These are phyloP conservation scores for Trichomycterus rosablanca DNA, from an alignment of 2,113 vertebrate species.

Conservation along the genomic window DNA sequence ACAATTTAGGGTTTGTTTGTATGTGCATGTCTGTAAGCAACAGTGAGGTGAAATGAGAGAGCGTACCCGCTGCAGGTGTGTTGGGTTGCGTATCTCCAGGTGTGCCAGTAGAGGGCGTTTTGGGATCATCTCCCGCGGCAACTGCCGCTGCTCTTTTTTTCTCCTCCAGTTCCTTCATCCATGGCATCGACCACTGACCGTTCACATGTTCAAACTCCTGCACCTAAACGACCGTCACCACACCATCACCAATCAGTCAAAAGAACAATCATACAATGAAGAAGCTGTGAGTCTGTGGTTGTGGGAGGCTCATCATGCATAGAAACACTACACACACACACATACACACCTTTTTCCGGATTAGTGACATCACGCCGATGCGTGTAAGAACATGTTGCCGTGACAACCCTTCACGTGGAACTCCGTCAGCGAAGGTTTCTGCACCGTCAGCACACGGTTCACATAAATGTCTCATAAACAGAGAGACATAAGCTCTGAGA, in stretches of 20 bases:
- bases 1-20: too few relatives aligned
- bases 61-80: slow-evolving; percentile 79
- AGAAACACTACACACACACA: neutral
- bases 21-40: too few relatives aligned
- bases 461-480: slow-evolving; percentile 97
- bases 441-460: slow-evolving; percentile 95
- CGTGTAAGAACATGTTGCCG: slow-evolving; percentile 94
- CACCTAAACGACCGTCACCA: slow-evolving; percentile 68
- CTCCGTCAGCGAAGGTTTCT: slow-evolving; percentile 95
- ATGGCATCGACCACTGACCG: slow-evolving; percentile 97
- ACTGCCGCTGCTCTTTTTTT: slow-evolving; percentile 84
- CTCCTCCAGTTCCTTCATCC: slow-evolving; percentile 91
- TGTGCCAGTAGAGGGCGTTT: slow-evolving; percentile 84
- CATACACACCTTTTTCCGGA: slow-evolving; percentile 85
- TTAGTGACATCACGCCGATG: slow-evolving; percentile 97
- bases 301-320: too few relatives aligned
- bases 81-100: slow-evolving; percentile 95
- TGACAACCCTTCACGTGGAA: slow-evolving; percentile 92
- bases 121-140: slow-evolving; percentile 71
- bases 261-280: neutral
- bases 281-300: too few relatives aligned
- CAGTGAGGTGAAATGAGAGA: neutral
- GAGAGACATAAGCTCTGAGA: slow-evolving; percentile 87
- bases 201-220: slow-evolving; percentile 98
- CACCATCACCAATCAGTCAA: neutral